Evolutionary conservation across 2,888 invertebrate genomes (phyloP).

Genomic region (Apomyelois bistriatella): DNA sequence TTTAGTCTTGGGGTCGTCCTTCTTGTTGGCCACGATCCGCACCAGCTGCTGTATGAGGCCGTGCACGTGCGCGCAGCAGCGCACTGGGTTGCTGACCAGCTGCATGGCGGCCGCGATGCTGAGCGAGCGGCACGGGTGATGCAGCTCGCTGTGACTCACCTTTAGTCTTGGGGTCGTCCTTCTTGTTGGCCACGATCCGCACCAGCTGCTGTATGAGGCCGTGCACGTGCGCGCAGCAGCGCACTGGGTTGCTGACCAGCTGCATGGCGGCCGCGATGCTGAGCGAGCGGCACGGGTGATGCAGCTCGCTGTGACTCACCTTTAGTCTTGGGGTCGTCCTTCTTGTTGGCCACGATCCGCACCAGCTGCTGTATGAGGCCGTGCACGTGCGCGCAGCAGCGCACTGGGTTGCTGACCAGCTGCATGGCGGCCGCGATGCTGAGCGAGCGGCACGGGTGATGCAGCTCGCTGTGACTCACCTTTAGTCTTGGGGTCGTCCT

Average conservation of each 20-base stretch:
- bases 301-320: constrained; percentile 86
- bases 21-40: constrained; percentile 90
- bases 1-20: constrained; percentile 93
- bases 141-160: constrained; percentile 86
- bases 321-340: constrained; percentile 93
- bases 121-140: constrained; percentile 94
- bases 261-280: constrained; percentile 95
- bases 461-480: constrained; percentile 86
- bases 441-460: constrained; percentile 94
- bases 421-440: constrained; percentile 95
- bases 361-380: constrained; percentile 91
- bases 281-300: constrained; percentile 94
- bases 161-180: constrained; percentile 93
- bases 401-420: constrained; percentile 97
- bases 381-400: constrained; percentile 95
- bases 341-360: constrained; percentile 90
- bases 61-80: constrained; percentile 95
- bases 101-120: constrained; percentile 95
- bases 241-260: constrained; percentile 97
- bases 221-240: constrained; percentile 95
- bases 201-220: constrained; percentile 91
- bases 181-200: constrained; percentile 90
- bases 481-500: constrained; percentile 93
- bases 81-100: constrained; percentile 97
- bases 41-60: constrained; percentile 91